Conservation (phyloP, 2,797 vertebrate species). For the Argyrosomus regius region DNA sequence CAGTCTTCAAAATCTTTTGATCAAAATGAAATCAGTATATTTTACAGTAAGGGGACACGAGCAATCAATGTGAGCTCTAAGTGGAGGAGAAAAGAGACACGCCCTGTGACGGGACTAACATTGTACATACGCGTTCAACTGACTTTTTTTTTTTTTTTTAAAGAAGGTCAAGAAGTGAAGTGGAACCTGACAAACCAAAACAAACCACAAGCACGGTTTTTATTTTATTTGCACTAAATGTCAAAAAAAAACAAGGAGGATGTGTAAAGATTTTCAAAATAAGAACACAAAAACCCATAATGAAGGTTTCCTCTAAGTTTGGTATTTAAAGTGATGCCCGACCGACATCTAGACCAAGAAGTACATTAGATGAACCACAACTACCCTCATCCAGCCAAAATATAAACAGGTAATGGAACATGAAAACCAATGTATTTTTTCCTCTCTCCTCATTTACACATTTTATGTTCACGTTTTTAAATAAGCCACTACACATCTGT, state of each 20-base stretch:
- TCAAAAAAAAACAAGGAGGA: slow-evolving; percentile 76
- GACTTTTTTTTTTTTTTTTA: slow-evolving; percentile 33
- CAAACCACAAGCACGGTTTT: slow-evolving; percentile 82
- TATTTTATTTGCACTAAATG: slow-evolving; percentile 78
- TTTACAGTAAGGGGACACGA: slow-evolving; percentile 81
- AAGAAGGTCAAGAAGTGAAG: slow-evolving; percentile 70
- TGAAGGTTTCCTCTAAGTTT: slow-evolving; percentile 67
- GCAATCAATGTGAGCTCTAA: slow-evolving; percentile 70
- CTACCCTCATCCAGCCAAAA: slow-evolving; percentile 65
- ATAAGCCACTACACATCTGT: slow-evolving; percentile 98
- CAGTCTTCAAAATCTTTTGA: slow-evolving; percentile 77
- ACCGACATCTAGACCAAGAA: slow-evolving; percentile 62
- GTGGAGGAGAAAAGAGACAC: slow-evolving; percentile 70
- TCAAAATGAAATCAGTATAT: slow-evolving; percentile 77
- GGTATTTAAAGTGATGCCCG: slow-evolving; percentile 71
- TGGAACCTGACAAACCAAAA: slow-evolving; percentile 81
- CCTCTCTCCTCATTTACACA: slow-evolving; percentile 58
- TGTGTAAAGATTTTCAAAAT: slow-evolving; percentile 70
- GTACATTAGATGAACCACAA: slow-evolving; percentile 82
- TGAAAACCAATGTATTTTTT: slow-evolving; percentile 41
- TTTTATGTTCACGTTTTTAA: slow-evolving; percentile 74
- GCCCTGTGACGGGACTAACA: slow-evolving; percentile 68
- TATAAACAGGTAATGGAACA: slow-evolving; percentile 60
- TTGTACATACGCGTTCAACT: slow-evolving; percentile 75
- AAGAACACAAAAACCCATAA: slow-evolving; percentile 60